Evolutionary conservation across 2,113 vertebrate genomes (phyloP).

Genomic region (Typhlomys cinereus): DNA sequence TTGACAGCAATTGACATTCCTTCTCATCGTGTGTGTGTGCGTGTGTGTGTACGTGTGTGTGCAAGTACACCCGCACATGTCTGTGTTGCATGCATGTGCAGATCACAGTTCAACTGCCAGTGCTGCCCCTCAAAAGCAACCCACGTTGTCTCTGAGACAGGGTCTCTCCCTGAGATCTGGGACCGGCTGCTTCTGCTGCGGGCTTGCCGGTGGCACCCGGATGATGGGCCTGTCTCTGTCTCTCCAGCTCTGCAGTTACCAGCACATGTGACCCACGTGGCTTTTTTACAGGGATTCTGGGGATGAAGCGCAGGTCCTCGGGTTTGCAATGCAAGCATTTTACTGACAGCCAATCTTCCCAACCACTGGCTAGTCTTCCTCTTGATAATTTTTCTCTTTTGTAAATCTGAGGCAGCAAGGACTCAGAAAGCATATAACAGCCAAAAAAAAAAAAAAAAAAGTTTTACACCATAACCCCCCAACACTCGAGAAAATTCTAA

Average conservation of each 20-base stretch:
- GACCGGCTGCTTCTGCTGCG: neutral
- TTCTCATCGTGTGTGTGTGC: neutral
- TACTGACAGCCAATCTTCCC: neutral
- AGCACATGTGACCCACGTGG: neutral
- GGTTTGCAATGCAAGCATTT: neutral
- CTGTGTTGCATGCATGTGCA: neutral
- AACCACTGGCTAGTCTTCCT: neutral
- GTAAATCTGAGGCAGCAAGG: too few relatives aligned
- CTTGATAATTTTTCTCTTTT: neutral
- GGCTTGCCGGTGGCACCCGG: too few relatives aligned
- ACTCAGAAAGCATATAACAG: too few relatives aligned
- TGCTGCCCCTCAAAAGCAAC: neutral
- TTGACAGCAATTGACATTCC: neutral
- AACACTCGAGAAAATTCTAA: too few relatives aligned
- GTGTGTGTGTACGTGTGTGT: neutral
- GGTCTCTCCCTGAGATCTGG: neutral
- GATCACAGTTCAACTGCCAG: neutral
- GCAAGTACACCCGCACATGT: too few relatives aligned
- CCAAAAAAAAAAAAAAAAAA: neutral
- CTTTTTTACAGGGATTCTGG: neutral
- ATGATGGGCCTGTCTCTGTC: neutral
- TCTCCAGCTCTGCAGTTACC: neutral
- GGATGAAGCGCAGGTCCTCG: neutral
- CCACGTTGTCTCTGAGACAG: neutral
- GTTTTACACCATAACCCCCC: too few relatives aligned